Base-by-base conservation (phyloP, 2,113 vertebrate species). In the Ramphastos sulfuratus region DNA sequence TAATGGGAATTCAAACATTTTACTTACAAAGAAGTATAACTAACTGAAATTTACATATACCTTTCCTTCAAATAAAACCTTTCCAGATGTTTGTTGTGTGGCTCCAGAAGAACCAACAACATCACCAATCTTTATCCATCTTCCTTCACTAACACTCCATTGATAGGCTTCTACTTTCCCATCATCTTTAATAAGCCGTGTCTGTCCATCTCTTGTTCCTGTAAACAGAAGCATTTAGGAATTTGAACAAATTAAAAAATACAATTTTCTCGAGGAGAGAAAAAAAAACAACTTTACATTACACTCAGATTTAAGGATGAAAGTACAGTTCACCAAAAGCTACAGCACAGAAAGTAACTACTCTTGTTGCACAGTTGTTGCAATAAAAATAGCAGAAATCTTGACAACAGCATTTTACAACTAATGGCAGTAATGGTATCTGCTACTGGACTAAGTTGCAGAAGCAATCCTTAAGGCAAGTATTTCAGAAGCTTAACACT, bases 101-200 rank as follows among this genome's bases (percentile, higher is more conserved):
- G 97, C 98, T 97, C 98, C 98, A 71, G 99, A 99, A 81, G 99
- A 99, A 44, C 98, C 99, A n/a, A 99, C 99, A 60, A 99, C 99
- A 84, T 99, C 99, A 2, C 99, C 99, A 17, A 99, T 99, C 97
- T 99, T 99, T 92, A 99, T 88, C 99, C 99, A 99, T 92, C 98
- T 98, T 58, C 69, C 90, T 87, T 98, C 98, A 89, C 96, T 96
- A 75, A 97, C 74, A 59, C 98, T 98, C 98, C 98, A 98, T 25
- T 98, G 98, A 95, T 98, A 98, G 1, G 98, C 98, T 97, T 98
- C 98, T 17, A 98, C 97, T 90, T 97, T 98, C n/a, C 95, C 98
- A 46, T 91, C 94, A 76, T 97, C 97, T 96, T 97, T 98, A 94
- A 98, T 98, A 39, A 98, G 96, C 44, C 98, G 97, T 37, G 98